Conservation (phyloP, 2,113 vertebrate species). For the Numida meleagris region DNA sequence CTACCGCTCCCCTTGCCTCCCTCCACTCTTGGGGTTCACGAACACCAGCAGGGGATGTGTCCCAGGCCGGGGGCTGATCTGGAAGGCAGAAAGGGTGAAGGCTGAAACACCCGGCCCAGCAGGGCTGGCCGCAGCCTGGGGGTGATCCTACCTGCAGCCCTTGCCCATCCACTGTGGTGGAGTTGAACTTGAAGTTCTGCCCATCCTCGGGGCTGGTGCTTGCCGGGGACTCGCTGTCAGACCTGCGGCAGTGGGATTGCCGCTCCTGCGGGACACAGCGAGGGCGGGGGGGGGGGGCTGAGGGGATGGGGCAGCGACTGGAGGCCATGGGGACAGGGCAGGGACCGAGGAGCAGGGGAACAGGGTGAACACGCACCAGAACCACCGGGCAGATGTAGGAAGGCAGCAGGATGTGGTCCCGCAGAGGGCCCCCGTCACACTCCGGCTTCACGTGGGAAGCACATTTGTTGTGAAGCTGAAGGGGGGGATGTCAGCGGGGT, state of each 20-base stretch:
- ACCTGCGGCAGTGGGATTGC: slow-evolving; percentile 76
- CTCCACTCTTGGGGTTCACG: slow-evolving; percentile 95
- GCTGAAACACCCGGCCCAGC: fast-evolving
- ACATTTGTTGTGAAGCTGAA: slow-evolving; percentile 95
- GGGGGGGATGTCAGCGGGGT: neutral
- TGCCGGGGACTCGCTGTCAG: slow-evolving; percentile 82
- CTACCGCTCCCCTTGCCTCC: slow-evolving; percentile 92
- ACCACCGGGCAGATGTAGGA: slow-evolving; percentile 88
- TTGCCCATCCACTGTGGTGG: slow-evolving; percentile 82
- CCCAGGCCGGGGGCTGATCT: slow-evolving; percentile 90
- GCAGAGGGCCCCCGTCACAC: slow-evolving; percentile 90
- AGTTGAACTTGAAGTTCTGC: slow-evolving; percentile 83
- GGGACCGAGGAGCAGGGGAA: neutral
- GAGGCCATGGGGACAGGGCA: too few species aligned
- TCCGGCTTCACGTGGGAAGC: slow-evolving; percentile 86
- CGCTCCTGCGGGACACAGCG: slow-evolving; percentile 61
- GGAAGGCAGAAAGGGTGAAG: slow-evolving; percentile 15
- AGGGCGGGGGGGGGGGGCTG: neutral
- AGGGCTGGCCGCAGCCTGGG: fast-evolving
- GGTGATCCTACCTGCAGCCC: slow-evolving; percentile 79
- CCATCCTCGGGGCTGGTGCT: slow-evolving; percentile 83
- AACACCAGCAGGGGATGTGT: slow-evolving; percentile 92
- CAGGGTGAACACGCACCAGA: slow-evolving; percentile 77
- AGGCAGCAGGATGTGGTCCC: slow-evolving; percentile 91
- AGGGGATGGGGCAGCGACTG: neutral